Base-by-base conservation (phyloP, 64 coral and sea anemone genomes). In the Dendronephthya gigantea region DNA sequence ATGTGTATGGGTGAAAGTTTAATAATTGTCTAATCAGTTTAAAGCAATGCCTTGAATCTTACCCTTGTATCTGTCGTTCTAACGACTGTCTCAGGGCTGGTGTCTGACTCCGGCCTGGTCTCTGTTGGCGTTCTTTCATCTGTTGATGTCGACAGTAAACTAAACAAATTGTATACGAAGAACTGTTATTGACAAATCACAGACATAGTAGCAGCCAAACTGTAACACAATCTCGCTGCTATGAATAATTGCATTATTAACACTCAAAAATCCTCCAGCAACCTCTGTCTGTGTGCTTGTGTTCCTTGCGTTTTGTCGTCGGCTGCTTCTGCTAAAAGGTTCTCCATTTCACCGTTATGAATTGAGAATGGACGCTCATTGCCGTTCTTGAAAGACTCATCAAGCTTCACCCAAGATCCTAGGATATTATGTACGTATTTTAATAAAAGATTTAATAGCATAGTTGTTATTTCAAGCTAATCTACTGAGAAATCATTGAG, bases 381-480 rank as follows among this genome's bases (percentile, higher is more conserved):
- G 12, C 55, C 55, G 55, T 27, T 62, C 55, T 62, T 62, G 17
- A 62, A 12, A 4, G 55, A 62, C 25, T 62, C 55, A 22, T 62
- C 55, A 62, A 62, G 55, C 25, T 62, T 62, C 55, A 62, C 55
- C 55, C 55, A 62, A 62, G 55, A 62, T 62, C 55, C 55, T 62
- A 62, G 19, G 55, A 62, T 7, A 62, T 62, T 62, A 23, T 62
- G 55, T 15, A 23, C 55, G 4, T 62, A 9, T 5, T 45, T 62
- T 16, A 62, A 62, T 62, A 62, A n/a, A 62, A 62, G 25, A 0
- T 23, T 5, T 62, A 27, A 27, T 23, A 7, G 25, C 3, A 2
- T 22, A 19, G 12, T 27, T 62, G 55, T 62, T 58, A 58, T 58
- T 62, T 62, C 55, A 62, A 62, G 16, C 4, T n/a, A 4, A 9